A percentile compares a stretch with the other conserved stretches of the same genome.
Evolutionary conservation across 2,797 vertebrate genomes (phyloP).

Genomic region (Adelosebastes latens): DNA sequence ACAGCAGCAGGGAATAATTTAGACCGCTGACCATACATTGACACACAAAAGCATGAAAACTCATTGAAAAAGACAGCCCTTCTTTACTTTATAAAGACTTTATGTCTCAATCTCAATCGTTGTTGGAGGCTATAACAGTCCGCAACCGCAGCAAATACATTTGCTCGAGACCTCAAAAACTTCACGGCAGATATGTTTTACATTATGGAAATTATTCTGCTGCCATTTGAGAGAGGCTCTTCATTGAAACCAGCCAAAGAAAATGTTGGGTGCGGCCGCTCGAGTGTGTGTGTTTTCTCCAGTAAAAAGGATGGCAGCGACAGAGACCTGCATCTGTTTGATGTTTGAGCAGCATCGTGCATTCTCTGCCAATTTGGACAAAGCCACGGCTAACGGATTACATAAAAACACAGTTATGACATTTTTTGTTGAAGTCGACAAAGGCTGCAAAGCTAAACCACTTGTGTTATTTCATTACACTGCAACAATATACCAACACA

Average conservation of each 20-base stretch:
- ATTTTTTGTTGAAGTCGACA: constrained; percentile 19
- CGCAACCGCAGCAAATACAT: constrained; percentile 61
- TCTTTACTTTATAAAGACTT: constrained; percentile 27
- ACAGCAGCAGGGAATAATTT: constrained; percentile 26
- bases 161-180: constrained; percentile 57
- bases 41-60: constrained; percentile 36
- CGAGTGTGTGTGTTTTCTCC: constrained; percentile 31
- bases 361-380: constrained; percentile 57
- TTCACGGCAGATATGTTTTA: constrained; percentile 67
- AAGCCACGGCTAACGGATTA: constrained; percentile 57
- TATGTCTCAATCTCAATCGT: constrained; percentile 40
- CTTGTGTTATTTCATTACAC: constrained; percentile 25
- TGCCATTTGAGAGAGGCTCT: constrained; percentile 53
- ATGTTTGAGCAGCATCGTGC: constrained; percentile 50
- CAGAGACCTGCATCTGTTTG: constrained; percentile 69
- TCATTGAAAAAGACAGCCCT: constrained; percentile 34
- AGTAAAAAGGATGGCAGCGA: constrained; percentile 55
- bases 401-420: constrained; percentile 23
- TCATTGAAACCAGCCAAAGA: constrained; percentile 63
- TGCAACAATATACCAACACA: neutral
- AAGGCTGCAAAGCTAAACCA: constrained; percentile 22
- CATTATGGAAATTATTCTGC: constrained; percentile 66
- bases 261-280: constrained; percentile 40
- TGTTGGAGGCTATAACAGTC: constrained; percentile 42
- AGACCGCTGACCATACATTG: neutral